Percentiles rank a stretch among this genome's conserved stretches.
These are phyloP conservation scores for Cotesia glomerata DNA, from an alignment of 1,140 invertebrate species.

Conservation along the genomic window DNA sequence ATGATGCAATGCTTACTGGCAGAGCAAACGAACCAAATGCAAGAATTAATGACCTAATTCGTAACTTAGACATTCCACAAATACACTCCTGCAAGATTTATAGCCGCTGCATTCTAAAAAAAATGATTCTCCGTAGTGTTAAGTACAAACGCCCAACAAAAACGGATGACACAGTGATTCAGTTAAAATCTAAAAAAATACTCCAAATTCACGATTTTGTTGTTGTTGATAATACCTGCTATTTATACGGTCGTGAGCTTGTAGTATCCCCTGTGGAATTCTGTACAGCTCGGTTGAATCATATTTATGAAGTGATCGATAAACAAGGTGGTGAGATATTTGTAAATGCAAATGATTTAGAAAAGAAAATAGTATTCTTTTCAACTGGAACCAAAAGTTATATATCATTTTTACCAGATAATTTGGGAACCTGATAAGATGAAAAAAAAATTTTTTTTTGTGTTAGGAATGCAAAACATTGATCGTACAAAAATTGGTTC, in stretches of 20 bases:
- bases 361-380: neutral
- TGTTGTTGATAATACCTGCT: neutral
- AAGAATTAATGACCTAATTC: neutral
- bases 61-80: neutral
- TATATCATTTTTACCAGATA: too few species aligned
- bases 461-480: too few species aligned
- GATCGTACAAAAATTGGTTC: too few species aligned
- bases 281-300: neutral
- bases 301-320: neutral
- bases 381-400: neutral
- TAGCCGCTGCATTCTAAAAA: neutral
- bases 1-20: neutral
- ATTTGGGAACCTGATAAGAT: too few species aligned
- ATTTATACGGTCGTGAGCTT: neutral
- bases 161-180: slow-evolving; percentile 15
- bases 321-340: neutral
- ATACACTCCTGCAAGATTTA: neutral
- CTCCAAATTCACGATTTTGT: slow-evolving; percentile 8
- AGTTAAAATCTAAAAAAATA: slow-evolving; percentile 2
- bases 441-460: too few species aligned
- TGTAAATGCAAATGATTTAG: neutral
- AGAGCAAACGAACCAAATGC: neutral
- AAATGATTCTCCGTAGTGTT: slow-evolving; percentile 8
- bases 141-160: neutral
- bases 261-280: neutral